Evolutionary conservation across 2,797 vertebrate species (phyloP), one percentile per base, ranked within the genome.

Genomic region (Crocidura indochinensis): DNA sequence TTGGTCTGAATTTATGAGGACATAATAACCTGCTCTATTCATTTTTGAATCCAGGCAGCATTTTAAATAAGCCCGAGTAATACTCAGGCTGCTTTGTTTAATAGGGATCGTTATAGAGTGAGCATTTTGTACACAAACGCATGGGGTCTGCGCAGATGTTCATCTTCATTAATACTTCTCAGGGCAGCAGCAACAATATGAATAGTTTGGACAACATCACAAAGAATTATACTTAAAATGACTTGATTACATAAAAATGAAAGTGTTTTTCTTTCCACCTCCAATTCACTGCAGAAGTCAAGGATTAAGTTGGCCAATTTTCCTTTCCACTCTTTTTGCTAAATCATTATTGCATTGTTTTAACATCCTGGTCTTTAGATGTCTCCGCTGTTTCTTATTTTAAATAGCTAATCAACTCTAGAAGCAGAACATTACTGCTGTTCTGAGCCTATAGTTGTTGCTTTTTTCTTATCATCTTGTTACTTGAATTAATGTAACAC

Each of bases 1-100:
- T 94, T 97, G 95, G 91, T 60, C 62, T 76, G 94, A 92, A 96
- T 97, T 97, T 97, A 95, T 2, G 87, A 95, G 69, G 1, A 0
- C 60, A 29, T 88, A 86, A 96, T 86, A 92, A 75, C 86, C 64
- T 65, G 73, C 77, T 94, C 56, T 64, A 78, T 92, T 81, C 24
- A 68, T 68, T 94, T 93, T 85, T 76, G 84, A 88, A 94, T 75
- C 88, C 78, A 62, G 84, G 67, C 87, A 84, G 84, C 85, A 0
- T 93, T 81, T 93, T 94, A 91, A 95, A 92, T 81, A 88, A 94
- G 79, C 60, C 89, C 62, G 62, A 44, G 86, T 80, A 89, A 91
- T 94, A 92, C 51, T 91, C 95, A 84, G 51, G 88, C 88, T 87
- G 79, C 84, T 96, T 94, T 94, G 49, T 67, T 97, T 97, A 94